Conservation (phyloP, 2,888 invertebrate species). For the Herminia tarsipennalis region DNA sequence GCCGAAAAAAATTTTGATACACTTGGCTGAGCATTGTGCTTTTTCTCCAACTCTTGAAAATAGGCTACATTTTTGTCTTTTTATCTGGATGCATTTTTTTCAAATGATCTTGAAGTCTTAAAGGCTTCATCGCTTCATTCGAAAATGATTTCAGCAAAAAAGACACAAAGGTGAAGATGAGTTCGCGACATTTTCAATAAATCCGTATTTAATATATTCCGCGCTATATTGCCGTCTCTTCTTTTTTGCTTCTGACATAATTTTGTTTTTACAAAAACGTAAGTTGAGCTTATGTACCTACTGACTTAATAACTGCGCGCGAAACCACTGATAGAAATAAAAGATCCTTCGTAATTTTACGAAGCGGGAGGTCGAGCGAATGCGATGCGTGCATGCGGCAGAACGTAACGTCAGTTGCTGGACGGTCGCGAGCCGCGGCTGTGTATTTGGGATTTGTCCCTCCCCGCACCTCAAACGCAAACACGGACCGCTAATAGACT, state of each 20-base stretch:
- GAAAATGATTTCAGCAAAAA: constrained; percentile 37
- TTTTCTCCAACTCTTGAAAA: constrained; percentile 38
- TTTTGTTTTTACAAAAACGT: constrained; percentile 30
- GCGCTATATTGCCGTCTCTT: constrained; percentile 34
- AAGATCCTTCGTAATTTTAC: no score
- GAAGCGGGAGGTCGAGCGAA: no score
- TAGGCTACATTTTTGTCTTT: constrained; percentile 34
- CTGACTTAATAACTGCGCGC: constrained; percentile 24
- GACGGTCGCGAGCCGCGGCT: no score
- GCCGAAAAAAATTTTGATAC: constrained; percentile 32
- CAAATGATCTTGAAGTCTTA: constrained; percentile 33
- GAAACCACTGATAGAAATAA: no score
- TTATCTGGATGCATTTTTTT: constrained; percentile 32
- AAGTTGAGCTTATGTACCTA: constrained; percentile 14
- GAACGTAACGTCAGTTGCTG: no score
- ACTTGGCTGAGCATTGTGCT: constrained; percentile 34
- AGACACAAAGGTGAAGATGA: constrained; percentile 34
- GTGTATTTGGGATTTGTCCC: no score
- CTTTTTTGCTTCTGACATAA: constrained; percentile 35
- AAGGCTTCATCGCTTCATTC: constrained; percentile 35
- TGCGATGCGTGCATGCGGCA: no score
- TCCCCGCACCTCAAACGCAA: no score
- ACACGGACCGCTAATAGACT: no score
- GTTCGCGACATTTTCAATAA: constrained; percentile 35
- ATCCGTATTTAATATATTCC: constrained; percentile 22